Base-by-base conservation (phyloP, 2,113 vertebrate genomes). In the Aldabrachelys gigantea region DNA sequence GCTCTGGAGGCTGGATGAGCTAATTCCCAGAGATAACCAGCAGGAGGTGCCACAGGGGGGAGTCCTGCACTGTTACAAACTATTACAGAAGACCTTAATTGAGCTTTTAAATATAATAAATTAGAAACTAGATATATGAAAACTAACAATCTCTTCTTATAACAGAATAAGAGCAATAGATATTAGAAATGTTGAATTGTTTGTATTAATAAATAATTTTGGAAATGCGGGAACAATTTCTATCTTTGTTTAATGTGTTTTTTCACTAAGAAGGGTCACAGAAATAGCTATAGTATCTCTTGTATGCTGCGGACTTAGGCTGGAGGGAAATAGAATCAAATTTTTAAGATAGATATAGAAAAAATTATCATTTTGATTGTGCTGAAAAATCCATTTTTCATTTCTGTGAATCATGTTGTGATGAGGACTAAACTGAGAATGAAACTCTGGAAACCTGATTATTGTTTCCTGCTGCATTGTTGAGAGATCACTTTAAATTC, bases 321-420 rank as follows among this genome's bases (percentile, higher is more conserved):
- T 93, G 49, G 65, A 92, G 87, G 84, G 69, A 81, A 90, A 12
- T 9, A 54, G 22, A 76, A 93, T 24, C 8, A 90, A 27, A 72
- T 41, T 52, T 91, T 93, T 62, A 38, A 82, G 87, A 95, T 87
- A 9, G 84, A 86, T 96, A 94, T 94, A 95, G 89, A 93, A 97
- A 94, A 97, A 93, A 96, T 91, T 94, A 93, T 78, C 84, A 92
- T 91, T 97, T 97, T 95, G 69, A 97, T 97, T 90, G 94, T 95
- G 79, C 25, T 31, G 56, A 80, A 90, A 94, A 97, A 93, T 90
- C 44, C 8, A 62, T 94, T 96, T 96, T 96, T 92, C 21, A 52
- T 96, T 82, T 92, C 49, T 78, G 84, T 85, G 85, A 78, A 82
- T 25, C 49, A 47, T 94, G 88, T 91, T 94, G 75, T 65, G 22